A percentile compares a stretch with the other conserved stretches of the same genome.
Evolutionary conservation across 2,888 invertebrate species (phyloP).

Genomic region (Dendrolimus pini): DNA sequence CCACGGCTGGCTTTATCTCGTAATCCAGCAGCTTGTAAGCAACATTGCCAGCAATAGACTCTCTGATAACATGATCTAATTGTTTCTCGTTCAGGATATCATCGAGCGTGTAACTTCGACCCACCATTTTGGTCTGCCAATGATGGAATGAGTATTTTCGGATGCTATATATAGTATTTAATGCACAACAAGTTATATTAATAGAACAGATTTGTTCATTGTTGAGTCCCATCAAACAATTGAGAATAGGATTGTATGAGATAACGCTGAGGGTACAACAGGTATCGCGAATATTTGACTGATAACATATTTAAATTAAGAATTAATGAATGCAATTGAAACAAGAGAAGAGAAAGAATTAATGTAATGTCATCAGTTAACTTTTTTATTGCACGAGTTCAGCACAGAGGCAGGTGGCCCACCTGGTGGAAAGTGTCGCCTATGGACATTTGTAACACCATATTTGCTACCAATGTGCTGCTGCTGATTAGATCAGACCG

Average conservation of each 20-base stretch:
- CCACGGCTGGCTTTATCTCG: conserved; percentile 4
- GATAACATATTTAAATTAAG: too few species aligned
- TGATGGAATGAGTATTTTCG: neutral
- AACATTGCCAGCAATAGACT: conserved; percentile 14
- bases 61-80: conserved; percentile 27
- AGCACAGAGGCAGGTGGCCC: too few species aligned
- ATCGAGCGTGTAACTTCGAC: conserved; percentile 16
- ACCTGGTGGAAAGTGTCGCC: too few species aligned
- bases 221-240: neutral
- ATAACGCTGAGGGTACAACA: neutral
- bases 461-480: too few species aligned
- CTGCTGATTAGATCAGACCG: too few species aligned
- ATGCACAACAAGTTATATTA: conserved; percentile 3
- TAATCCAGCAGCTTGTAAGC: conserved; percentile 18
- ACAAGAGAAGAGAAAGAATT: too few species aligned
- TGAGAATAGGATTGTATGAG: neutral
- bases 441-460: too few species aligned
- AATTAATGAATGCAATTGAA: too few species aligned
- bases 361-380: too few species aligned
- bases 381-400: too few species aligned
- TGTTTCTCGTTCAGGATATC: conserved; percentile 36
- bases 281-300: too few species aligned
- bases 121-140: conserved; percentile 21
- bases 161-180: neutral
- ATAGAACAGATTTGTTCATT: conserved; percentile 3